Evolutionary conservation across 2,797 vertebrate genomes (phyloP), one percentile per base, ranked within the genome.

Genomic region (Hirundo rustica): DNA sequence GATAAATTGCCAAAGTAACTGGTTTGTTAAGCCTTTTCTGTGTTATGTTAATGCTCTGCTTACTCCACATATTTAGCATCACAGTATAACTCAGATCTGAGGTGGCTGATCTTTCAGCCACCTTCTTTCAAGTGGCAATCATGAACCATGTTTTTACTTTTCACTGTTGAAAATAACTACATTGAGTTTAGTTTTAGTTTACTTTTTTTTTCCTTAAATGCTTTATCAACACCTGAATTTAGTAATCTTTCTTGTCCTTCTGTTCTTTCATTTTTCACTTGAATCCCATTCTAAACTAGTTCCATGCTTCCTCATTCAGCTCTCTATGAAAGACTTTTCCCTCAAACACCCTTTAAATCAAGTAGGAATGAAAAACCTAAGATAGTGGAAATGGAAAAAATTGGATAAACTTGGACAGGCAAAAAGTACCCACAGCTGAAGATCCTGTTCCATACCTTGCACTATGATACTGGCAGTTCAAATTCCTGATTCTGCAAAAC

Each of bases 381-480:
- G 14, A 25, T 5, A 55, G 17, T 21, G 27, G 22, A 54, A 32
- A 5, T 14, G 7, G 10, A 5, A 22, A 64, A 79, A 57, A 77
- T 15, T n/a, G 2, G 6, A 19, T 18, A 57, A 53, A 9, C 1
- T 85, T 45, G 13, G 51, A 53, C 13, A 74, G 19, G 27, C 4
- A 42, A 45, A 23, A 54, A 16, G 38, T 38, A 38, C 38, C 38
- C 30, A 68, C 10, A n/a, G n/a, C n/a, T n/a, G n/a, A n/a, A n/a
- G n/a, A n/a, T n/a, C 8, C 6, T 32, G 1, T 51, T 61, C 27
- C 1, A 1, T 38, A 38, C 2, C 10, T 55, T 16, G 1, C 30
- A 8, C 23, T 74, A 10, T 32, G 21, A 42, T 38, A 51, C 18
- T 47, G 27, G 5, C 34, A 36, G 29, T 17, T 61, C 51, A 16